Base-by-base conservation (phyloP, 2,888 invertebrate species). In the Drosophila testacea region DNA sequence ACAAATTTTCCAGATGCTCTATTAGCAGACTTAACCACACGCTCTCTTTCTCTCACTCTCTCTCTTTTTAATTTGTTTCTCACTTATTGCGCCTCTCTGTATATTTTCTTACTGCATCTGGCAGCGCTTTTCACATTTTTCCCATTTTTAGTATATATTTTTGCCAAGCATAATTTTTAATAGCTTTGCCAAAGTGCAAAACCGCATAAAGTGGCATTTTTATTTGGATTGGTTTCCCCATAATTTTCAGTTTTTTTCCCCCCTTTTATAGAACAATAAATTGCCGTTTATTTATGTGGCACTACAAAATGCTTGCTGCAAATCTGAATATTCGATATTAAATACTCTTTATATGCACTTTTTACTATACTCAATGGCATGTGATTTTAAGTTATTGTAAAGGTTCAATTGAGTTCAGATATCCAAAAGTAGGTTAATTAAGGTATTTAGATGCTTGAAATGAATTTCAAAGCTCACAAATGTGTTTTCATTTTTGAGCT, bases 1-100 rank as follows among this genome's bases (percentile, higher is more conserved):
- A 77, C 74, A 84, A 72, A 81, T 79, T 84, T 86, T 86, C 83
- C 85, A 85, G 84, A 85, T 85, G 84, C 86, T 85, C 69, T 32
- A 64, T 57, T 27, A 13, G 28, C 32, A 11, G 27, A 39, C 27
- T 38, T 38, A 44, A 22, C 36, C 50, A 28, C 47, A 7, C 65
- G 4, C 55, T 7, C 59, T 2, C 38, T 11, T 38, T 1, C 62
- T 13, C 22, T 32, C 54, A 46, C 50, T 10, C 27, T 41, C 60
- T 11, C 39, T 32, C 13, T n/a, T 6, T 36, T 27, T 32, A 9
- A 32, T 46, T 11, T 10, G 9, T 28, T 11, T 27, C 47, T 27
- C 13, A 48, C 34, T 22, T 36, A 39, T 22, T 27, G 6, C 22
- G 16, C 32, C 28, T 13, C 34, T 57, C 34, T 56, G 16, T 48